Evolutionary conservation across 1,140 invertebrate genomes (phyloP), one percentile per base, ranked within the genome.

Genomic region (Trachelipus rathkii): DNA sequence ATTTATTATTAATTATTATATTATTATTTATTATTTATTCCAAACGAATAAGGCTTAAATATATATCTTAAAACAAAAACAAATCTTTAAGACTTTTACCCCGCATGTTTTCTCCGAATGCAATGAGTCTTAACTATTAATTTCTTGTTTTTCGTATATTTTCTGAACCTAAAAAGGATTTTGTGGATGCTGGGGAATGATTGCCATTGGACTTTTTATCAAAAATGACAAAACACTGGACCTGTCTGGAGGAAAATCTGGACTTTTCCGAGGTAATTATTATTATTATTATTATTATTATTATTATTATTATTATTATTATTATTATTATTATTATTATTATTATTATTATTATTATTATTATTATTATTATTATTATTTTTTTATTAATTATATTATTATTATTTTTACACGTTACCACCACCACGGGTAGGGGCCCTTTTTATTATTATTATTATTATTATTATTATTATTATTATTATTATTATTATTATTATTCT

Each of bases 181-280:
- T 45, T 86, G 84, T 78, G 87, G 87, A 13, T 81, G 88, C 77
- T 87, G 89, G 92, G 92, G 94, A 10, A 90, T 97, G 50, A 79
- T 97, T 11, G 92, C 93, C 0, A 93, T 97, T 7, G 95, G 94
- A 0, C 86, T 97, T 0, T 96, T 97, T 84, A 93, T 93, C 15
- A 90, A 95, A 78, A 89, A 93, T 85, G 94, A 95, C 15, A 83
- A 89, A 71, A 90, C 93, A 0, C 86, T 95, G 80, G 86, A 90
- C 43, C 91, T 93, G 0, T 95, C 93, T 0, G 89, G 87, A 70
- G 93, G n/a, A 93, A 33, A 91, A 79, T 89, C 86, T 45, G 95
- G 95, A 0, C 82, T 95, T 9, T 90, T 95, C 77, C 92, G 93
- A 88, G 93, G 91, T 91, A 81, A 74, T 44, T 78, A 60, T 24